These are phyloP conservation scores for Phacellophora camtschatica DNA, from an alignment of 30 jellyfish, hydroid and myxozoan species.

Conservation along the genomic window DNA sequence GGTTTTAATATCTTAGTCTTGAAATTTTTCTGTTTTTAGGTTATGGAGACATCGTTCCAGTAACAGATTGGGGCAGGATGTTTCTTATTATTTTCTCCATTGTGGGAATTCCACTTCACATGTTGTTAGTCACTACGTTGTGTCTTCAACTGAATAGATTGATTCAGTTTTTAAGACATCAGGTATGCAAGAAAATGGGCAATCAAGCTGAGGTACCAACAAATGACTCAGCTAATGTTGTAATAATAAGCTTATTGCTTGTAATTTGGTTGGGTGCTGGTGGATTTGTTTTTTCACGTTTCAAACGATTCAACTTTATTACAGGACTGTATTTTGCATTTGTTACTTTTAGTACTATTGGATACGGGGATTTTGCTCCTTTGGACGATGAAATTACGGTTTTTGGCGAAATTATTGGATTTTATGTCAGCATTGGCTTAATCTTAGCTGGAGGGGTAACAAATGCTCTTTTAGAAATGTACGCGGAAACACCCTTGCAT, in stretches of 20 bases:
- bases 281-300: background rate
- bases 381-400: background rate
- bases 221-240: background rate
- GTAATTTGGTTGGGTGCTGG: background rate
- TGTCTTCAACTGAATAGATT: background rate
- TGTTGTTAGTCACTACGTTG: background rate
- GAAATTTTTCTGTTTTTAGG: too few relatives aligned
- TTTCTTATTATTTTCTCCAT: background rate
- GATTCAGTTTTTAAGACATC: background rate
- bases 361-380: slow-evolving; percentile 4
- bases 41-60: background rate
- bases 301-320: background rate
- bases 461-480: too few relatives aligned
- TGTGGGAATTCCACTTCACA: background rate
- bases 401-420: background rate
- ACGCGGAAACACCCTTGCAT: too few relatives aligned
- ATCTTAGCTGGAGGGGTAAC: slow-evolving; percentile 6
- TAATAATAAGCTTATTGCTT: background rate
- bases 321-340: slow-evolving; percentile 1
- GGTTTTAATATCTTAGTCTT: too few relatives aligned
- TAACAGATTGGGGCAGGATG: background rate
- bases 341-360: slow-evolving; percentile 4
- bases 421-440: background rate
- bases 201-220: background rate
- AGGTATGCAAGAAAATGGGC: background rate